Percentiles rank a stretch among this genome's conserved stretches.
Evolutionary conservation across 2,888 invertebrate species (phyloP).

Genomic region (Amiota communis): DNA sequence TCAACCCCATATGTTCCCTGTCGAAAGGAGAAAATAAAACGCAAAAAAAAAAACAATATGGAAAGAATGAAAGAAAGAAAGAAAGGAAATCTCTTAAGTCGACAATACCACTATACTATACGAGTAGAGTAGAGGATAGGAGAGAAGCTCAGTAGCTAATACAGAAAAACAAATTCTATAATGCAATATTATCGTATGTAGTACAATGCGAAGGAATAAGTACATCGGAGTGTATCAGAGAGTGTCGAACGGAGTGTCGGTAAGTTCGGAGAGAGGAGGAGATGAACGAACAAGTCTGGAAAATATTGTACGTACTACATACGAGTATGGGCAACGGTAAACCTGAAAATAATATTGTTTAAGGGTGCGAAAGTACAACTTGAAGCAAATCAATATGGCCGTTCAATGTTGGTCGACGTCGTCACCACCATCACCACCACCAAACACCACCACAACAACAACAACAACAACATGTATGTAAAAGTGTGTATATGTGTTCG

Average conservation of each 20-base stretch:
- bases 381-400: slow-evolving; percentile 59
- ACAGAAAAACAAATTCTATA: too few species aligned
- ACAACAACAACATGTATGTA: neutral
- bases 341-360: slow-evolving; percentile 27
- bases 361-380: slow-evolving; percentile 54
- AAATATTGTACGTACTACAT: too few species aligned
- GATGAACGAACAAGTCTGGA: neutral
- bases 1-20: slow-evolving; percentile 31
- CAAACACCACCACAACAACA: neutral
- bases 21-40: neutral
- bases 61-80: neutral
- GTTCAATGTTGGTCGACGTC: slow-evolving; percentile 34
- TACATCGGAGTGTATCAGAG: neutral
- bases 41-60: neutral
- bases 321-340: neutral
- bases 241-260: too few species aligned
- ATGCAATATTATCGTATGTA: too few species aligned
- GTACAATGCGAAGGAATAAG: neutral
- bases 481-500: neutral
- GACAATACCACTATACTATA: slow-evolving; percentile 14
- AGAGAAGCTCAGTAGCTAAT: too few species aligned
- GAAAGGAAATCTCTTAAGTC: slow-evolving; percentile 21
- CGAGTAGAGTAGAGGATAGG: neutral
- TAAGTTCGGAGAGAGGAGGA: neutral
- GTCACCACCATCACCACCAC: slow-evolving; percentile 29